These are phyloP conservation scores for Gastrophryne carolinensis DNA, from an alignment of 2,797 vertebrate genomes.

Conservation along the genomic window DNA sequence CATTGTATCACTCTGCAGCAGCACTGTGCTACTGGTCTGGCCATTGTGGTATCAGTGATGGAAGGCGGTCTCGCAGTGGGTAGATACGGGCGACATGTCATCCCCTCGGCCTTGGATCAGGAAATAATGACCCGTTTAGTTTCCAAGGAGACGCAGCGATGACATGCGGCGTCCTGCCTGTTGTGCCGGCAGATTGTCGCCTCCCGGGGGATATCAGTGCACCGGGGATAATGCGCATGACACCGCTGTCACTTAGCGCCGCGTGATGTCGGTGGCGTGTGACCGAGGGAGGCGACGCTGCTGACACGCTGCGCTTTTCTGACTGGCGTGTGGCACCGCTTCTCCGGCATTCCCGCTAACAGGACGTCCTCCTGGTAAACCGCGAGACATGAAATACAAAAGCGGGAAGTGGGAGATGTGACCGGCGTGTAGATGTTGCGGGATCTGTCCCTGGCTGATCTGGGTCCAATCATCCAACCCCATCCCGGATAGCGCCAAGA, in stretches of 20 bases:
- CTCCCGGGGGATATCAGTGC: neutral
- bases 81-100: too few species aligned
- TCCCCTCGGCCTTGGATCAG: too few species aligned
- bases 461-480: too few species aligned
- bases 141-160: neutral
- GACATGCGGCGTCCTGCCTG: neutral
- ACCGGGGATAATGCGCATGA: neutral
- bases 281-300: neutral
- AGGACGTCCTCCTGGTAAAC: neutral
- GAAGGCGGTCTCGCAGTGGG: too few species aligned
- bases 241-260: conserved; percentile 7
- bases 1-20: too few species aligned
- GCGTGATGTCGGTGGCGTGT: neutral
- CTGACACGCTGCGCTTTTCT: neutral
- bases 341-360: conserved; percentile 15
- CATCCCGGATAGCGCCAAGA: too few species aligned
- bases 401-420: neutral
- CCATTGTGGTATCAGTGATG: too few species aligned
- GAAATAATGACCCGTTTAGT: neutral
- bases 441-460: too few species aligned
- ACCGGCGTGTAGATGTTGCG: neutral
- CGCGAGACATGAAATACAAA: neutral
- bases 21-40: too few species aligned
- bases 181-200: neutral
- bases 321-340: neutral